Conservation (phyloP, 2,113 vertebrate species). For the Hipposideros armiger region DNA sequence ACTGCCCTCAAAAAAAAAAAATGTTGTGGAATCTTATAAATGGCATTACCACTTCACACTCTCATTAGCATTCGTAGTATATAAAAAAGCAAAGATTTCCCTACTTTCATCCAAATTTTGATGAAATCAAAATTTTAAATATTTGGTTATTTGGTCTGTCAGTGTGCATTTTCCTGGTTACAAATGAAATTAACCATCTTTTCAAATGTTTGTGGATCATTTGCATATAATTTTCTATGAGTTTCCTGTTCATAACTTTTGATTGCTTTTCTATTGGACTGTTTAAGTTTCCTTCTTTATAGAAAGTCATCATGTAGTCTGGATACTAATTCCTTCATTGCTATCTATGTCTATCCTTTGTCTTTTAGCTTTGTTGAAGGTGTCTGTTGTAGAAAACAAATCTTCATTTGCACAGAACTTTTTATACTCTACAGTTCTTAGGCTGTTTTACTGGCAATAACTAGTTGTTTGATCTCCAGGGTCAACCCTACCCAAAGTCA, state of each 20-base stretch:
- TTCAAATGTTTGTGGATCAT: slow-evolving; percentile 9
- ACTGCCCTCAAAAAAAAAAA: not conserved
- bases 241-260: not conserved
- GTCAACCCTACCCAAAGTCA: not conserved
- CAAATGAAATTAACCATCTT: not conserved
- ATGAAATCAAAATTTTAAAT: not conserved
- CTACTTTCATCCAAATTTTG: not conserved
- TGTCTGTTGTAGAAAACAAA: not conserved
- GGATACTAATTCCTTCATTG: not conserved
- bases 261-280: not conserved
- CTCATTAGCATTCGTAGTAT: not conserved
- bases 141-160: slow-evolving; percentile 17
- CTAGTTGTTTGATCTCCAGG: not conserved
- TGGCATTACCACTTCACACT: not conserved
- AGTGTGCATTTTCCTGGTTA: not conserved
- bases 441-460: not conserved
- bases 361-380: not conserved
- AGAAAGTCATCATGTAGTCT: not conserved
- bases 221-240: not conserved
- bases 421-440: not conserved
- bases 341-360: not conserved
- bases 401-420: not conserved
- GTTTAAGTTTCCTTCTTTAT: slow-evolving; percentile 9
- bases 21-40: not conserved
- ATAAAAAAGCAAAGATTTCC: not conserved